phyloP scores from a whole-genome alignment of 2,113 vertebrate genomes.

The Dasyornis broadbenti region DNA sequence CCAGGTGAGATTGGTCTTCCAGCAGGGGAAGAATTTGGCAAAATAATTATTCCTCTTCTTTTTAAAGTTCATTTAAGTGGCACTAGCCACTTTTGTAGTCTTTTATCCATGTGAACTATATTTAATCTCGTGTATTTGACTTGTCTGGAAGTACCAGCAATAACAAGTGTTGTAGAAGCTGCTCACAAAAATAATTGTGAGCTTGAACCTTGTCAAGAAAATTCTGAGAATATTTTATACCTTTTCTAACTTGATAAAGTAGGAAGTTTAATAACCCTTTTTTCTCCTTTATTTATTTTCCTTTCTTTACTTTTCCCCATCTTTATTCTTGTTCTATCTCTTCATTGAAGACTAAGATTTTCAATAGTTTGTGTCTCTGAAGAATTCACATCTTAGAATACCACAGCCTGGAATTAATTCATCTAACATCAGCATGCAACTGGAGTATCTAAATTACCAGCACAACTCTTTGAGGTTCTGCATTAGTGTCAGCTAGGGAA shows the following conservation, averaged over 20 bases:
- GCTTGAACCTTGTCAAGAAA: background rate
- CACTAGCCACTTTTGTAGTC: background rate
- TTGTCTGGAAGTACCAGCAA: background rate
- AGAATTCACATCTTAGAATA: background rate
- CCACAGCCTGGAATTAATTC: background rate
- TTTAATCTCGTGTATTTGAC: background rate
- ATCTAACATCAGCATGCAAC: background rate
- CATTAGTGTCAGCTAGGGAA: background rate
- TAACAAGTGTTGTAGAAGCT: background rate
- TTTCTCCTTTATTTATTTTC: background rate
- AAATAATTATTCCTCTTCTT: background rate
- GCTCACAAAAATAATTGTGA: background rate
- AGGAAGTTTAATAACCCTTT: background rate
- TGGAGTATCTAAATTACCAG: background rate
- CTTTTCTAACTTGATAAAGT: background rate
- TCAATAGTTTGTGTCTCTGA: background rate
- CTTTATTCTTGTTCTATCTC: background rate
- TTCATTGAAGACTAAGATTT: background rate
- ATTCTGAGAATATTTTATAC: background rate
- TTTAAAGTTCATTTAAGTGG: background rate
- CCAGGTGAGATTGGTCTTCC: background rate
- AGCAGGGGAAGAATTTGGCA: background rate
- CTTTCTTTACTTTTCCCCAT: background rate
- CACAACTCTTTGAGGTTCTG: background rate
- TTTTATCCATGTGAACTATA: background rate